Base-by-base conservation (phyloP, 2,113 vertebrate genomes). In the Hydrochoerus hydrochaeris region DNA sequence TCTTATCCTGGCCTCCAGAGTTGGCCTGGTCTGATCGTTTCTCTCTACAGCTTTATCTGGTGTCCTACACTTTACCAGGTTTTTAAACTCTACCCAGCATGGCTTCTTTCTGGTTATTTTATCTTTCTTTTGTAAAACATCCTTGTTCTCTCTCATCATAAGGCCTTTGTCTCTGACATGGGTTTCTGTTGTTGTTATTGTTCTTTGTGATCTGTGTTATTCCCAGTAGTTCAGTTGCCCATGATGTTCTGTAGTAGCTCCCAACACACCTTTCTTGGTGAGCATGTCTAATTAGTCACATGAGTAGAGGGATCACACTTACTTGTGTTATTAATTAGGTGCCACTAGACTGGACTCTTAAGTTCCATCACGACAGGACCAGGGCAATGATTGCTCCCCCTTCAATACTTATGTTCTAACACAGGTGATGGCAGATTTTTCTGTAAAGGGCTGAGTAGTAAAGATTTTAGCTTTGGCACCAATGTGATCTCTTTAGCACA, bases 41-140 rank as follows among this genome's bases (percentile, higher is more conserved):
- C 73, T 44, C n/a, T 65, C 35, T 62, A 73, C 14, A 20, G 38
- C 38, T 28, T 94, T 96, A 95, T 95, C 96, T 96, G 62, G 62
- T 13, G 52, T 87, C 54, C 85, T 63, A 38, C 5, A 49, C 32
- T 0, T 58, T 73, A 62, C 44, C 35, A 87, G 78, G 57, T 49
- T 83, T 87, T 90, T 20, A 44, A 78, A 7, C 32, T 52, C 16
- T 20, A 49, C 69, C 46, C 22, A 38, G 41, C 57, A n/a, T 26
- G 63, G 60, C 67, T 93, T 82, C 41, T 26, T 91, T 65, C 52
- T 78, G 12, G 1, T 58, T 54, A 10, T 22, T 19, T 54, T 86
- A 41, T 52, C 8, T 62, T 49, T 60, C 67, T 17, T 41, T 49
- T 60, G 69, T 11, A 26, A 81, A 86, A 67, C 60, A 35, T 67